phyloP scores from a whole-genome alignment of 1,140 invertebrate genomes.

The Formica selysi region DNA sequence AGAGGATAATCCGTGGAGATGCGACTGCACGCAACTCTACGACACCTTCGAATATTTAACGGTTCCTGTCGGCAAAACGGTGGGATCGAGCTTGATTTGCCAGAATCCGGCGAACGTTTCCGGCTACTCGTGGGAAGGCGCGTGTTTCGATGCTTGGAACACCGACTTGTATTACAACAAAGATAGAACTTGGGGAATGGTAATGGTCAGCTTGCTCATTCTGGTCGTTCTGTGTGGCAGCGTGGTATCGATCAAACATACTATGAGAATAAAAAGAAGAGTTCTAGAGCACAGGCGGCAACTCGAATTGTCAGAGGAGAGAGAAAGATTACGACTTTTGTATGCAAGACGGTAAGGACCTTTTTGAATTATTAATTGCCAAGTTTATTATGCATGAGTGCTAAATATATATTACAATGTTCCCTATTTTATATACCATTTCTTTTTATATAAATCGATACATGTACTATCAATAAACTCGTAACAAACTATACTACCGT shows the following conservation, averaged over 20 bases:
- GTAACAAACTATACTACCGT: background rate
- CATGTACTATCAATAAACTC: background rate
- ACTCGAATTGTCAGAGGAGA: slow-evolving; percentile 86
- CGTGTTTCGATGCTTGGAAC: slow-evolving; percentile 88
- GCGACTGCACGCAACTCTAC: slow-evolving; percentile 89
- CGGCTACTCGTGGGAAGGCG: slow-evolving; percentile 89
- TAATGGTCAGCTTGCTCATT: slow-evolving; percentile 80
- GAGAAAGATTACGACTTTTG: slow-evolving; percentile 88
- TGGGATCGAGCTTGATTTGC: slow-evolving; percentile 85
- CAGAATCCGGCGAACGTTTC: slow-evolving; percentile 88
- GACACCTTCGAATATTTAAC: slow-evolving; percentile 88
- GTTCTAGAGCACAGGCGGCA: slow-evolving; percentile 83
- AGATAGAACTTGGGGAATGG: slow-evolving; percentile 88
- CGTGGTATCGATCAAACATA: slow-evolving; percentile 84
- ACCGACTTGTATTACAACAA: slow-evolving; percentile 77
- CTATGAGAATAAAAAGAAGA: slow-evolving; percentile 87
- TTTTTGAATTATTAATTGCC: background rate
- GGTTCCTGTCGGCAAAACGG: slow-evolving; percentile 87
- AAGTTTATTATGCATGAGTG: background rate
- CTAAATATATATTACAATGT: slow-evolving; percentile 16
- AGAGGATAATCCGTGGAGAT: slow-evolving; percentile 91
- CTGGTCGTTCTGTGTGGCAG: slow-evolving; percentile 86
- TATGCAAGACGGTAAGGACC: slow-evolving; percentile 85
- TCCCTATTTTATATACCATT: background rate
- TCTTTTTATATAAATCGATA: slow-evolving; percentile 2